A percentile compares a stretch with the other conserved stretches of the same genome.
Evolutionary conservation across 2,113 vertebrate species (phyloP).

Genomic region (Callorhinus ursinus): DNA sequence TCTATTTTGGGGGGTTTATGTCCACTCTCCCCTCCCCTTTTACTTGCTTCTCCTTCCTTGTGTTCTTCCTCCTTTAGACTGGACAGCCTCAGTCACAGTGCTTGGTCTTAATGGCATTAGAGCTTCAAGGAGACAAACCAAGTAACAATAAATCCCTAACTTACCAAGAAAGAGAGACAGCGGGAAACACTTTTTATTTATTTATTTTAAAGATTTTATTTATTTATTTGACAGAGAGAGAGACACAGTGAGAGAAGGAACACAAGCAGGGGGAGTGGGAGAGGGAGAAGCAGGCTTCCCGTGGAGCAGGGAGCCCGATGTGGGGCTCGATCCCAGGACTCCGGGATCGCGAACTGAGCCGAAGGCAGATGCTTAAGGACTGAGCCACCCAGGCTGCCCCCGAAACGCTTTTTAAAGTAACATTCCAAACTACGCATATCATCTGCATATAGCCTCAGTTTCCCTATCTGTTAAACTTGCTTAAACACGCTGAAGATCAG

Average conservation of each 20-base stretch:
- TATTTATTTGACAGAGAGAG: too few relatives aligned
- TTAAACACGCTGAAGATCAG: neutral
- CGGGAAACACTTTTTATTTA: neutral
- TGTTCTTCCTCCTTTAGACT: neutral
- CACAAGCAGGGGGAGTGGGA: too few relatives aligned
- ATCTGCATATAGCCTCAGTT: neutral
- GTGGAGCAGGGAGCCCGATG: too few relatives aligned
- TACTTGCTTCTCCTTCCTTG: neutral
- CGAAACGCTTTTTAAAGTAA: constrained; percentile 10
- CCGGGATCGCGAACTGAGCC: too few relatives aligned
- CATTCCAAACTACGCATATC: neutral
- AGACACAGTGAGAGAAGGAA: too few relatives aligned
- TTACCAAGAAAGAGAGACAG: neutral
- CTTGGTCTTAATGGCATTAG: neutral
- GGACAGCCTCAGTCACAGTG: neutral
- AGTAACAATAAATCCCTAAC: neutral
- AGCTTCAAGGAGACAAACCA: neutral
- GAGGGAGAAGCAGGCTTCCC: too few relatives aligned
- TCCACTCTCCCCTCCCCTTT: neutral
- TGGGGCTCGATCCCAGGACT: too few relatives aligned
- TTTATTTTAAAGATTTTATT: too few relatives aligned
- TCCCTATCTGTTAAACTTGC: neutral
- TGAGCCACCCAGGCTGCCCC: too few relatives aligned
- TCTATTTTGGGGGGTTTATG: neutral
- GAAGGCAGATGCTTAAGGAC: too few relatives aligned